A percentile compares a stretch with the other conserved stretches of the same genome.
These are phyloP conservation scores for Brachyrhaphis roseni DNA, from an alignment of 2,797 vertebrate species.

Conservation along the genomic window DNA sequence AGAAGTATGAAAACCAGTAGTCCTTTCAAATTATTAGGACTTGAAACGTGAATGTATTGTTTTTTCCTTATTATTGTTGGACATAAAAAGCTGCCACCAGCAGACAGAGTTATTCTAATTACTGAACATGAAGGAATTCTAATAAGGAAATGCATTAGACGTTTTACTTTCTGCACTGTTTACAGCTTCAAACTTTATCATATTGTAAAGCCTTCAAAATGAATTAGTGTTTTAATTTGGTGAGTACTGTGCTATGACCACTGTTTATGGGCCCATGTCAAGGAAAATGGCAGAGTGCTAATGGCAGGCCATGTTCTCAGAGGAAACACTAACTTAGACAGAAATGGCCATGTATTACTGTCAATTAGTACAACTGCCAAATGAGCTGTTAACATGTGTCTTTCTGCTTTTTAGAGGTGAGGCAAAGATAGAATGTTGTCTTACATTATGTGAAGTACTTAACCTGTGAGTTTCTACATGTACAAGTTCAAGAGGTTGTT, in stretches of 20 bases:
- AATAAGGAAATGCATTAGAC: conserved; percentile 36
- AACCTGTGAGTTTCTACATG: conserved; percentile 8
- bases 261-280: conserved; percentile 70
- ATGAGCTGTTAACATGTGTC: conserved; percentile 47
- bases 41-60: background rate
- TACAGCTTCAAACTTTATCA: conserved; percentile 61
- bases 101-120: conserved; percentile 42
- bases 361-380: conserved; percentile 73
- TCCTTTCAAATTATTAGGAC: background rate
- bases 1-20: background rate
- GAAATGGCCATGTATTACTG: conserved; percentile 72
- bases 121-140: conserved; percentile 32
- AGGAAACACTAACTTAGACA: conserved; percentile 57
- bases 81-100: conserved; percentile 12
- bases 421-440: conserved; percentile 3
- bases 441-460: conserved; percentile 32
- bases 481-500: conserved; percentile 1
- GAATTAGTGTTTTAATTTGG: conserved; percentile 81
- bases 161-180: conserved; percentile 40
- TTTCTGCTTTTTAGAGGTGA: conserved; percentile 28
- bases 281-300: conserved; percentile 63
- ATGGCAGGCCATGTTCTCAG: conserved; percentile 64
- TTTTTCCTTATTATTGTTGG: background rate
- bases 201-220: conserved; percentile 78
- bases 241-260: conserved; percentile 70